Evolutionary conservation across 2,113 vertebrate genomes (phyloP), one percentile per base, ranked within the genome.

Genomic region (Camelus dromedarius): DNA sequence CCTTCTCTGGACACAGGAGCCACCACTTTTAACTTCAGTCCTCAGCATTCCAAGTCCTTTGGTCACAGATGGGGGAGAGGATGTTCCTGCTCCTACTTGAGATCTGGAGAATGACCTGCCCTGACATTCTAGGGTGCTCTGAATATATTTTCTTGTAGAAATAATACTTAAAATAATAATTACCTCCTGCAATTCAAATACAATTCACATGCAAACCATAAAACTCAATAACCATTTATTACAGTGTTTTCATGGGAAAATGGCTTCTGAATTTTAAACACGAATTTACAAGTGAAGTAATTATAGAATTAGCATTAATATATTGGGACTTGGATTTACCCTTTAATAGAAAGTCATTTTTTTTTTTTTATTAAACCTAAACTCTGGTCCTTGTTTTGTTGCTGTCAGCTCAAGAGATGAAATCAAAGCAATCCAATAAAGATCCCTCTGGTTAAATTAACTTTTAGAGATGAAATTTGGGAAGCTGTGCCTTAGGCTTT

Each of bases 201-300:
- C 18, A 82, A 89, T 89, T 93, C 70, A 54, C 11, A 18, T 60
- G 46, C 20, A 70, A 72, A 26, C 70, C 62, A 95, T 56, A 28
- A 94, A 94, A 60, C 18, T 75, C n/a, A 54, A 58, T 66, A 86
- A 82, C 9, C 28, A 60, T 58, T 66, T 96, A 80, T 80, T 83
- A 75, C 11, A 82, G 30, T 86, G 20, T 46, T 73, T 79, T 92
- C 46, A 32, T 83, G 38, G 42, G 11, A 24, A 95, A 95, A 90
- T 56, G 18, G 48, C 69, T 90, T 86, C 69, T 96, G 76, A 60
- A 24, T 86, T 95, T 96, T 95, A 60, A 96, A 62, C 1, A 14
- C 72, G 54, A 91, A 85, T 91, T 93, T 89, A 76, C 18, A 95
- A 92, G 86, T 91, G 12, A 96, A 96, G 73, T 84, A 75, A 80